phyloP scores from a whole-genome alignment of 2,888 invertebrate genomes.

The Hypolimnas misippus region DNA sequence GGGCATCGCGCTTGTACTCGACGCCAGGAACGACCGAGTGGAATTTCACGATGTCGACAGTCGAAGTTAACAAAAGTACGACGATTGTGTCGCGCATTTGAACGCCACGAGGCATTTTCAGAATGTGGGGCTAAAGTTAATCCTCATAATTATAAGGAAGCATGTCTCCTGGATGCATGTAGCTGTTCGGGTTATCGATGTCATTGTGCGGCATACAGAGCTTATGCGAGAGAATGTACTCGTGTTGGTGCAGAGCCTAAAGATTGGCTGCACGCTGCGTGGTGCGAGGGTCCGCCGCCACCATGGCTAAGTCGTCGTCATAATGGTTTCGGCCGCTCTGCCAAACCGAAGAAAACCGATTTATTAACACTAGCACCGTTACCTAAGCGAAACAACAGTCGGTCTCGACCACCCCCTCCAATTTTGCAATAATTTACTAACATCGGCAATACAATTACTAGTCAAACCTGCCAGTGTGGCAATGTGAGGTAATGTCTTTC shows the following conservation, averaged over 20 bases:
- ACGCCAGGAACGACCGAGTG: constrained; percentile 76
- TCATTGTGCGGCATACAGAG: constrained; percentile 95
- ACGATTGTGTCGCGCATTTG: constrained; percentile 80
- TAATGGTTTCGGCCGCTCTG: constrained; percentile 48
- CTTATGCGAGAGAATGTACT: constrained; percentile 94
- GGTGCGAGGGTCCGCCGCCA: constrained; percentile 83
- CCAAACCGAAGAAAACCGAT: constrained; percentile 47
- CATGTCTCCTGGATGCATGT: constrained; percentile 94
- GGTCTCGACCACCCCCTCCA: constrained; percentile 75
- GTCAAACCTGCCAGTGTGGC: constrained; percentile 77
- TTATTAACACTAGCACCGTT: constrained; percentile 61
- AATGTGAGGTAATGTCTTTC: constrained; percentile 64
- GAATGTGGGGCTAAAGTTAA: constrained; percentile 92
- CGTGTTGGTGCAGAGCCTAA: constrained; percentile 88
- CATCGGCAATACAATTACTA: constrained; percentile 67
- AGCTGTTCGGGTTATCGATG: constrained; percentile 92
- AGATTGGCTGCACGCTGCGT: constrained; percentile 88
- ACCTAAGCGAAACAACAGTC: constrained; percentile 63
- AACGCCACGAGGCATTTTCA: constrained; percentile 85
- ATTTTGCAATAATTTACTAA: constrained; percentile 62
- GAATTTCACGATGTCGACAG: constrained; percentile 77
- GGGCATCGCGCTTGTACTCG: constrained; percentile 89
- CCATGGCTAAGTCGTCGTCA: constrained; percentile 66
- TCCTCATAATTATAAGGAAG: constrained; percentile 92
- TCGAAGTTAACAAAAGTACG: constrained; percentile 73